phyloP scores from a whole-genome alignment of 2,888 invertebrate species.

The Nysson spinosus region DNA sequence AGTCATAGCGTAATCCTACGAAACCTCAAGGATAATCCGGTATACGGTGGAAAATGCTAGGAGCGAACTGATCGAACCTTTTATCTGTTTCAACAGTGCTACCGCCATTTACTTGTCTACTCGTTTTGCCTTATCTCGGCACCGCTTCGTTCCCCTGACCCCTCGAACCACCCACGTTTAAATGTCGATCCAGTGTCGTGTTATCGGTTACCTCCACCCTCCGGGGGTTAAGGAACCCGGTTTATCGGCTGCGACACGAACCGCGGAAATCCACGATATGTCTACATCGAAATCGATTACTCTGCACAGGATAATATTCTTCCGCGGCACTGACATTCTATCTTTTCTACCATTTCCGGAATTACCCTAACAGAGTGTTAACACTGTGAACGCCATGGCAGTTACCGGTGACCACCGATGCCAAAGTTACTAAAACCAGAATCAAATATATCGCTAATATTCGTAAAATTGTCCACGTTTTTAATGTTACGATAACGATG shows the following conservation, averaged over 20 bases:
- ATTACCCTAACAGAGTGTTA: no score
- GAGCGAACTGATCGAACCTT: slow-evolving; percentile 53
- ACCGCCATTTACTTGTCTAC: slow-evolving; percentile 54
- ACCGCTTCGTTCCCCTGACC: slow-evolving; percentile 46
- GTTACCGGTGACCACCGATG: no score
- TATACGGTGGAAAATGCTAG: slow-evolving; percentile 27
- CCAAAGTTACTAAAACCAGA: no score
- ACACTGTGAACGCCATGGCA: no score
- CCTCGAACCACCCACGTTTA: slow-evolving; percentile 49
- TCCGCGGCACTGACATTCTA: no score
- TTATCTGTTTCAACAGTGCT: slow-evolving; percentile 51
- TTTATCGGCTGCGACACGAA: slow-evolving; percentile 52
- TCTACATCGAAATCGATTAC: slow-evolving; percentile 52
- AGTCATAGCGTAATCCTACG: slow-evolving; percentile 52
- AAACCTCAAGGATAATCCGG: slow-evolving; percentile 61
- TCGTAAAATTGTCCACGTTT: no score
- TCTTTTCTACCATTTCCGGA: slow-evolving; percentile 4
- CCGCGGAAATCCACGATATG: slow-evolving; percentile 52
- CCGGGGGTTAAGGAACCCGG: slow-evolving; percentile 2
- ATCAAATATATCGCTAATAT: no score
- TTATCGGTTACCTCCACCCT: slow-evolving; percentile 37
- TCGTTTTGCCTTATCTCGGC: slow-evolving; percentile 48
- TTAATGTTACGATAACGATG: no score
- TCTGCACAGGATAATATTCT: slow-evolving; percentile 54
- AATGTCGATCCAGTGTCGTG: slow-evolving; percentile 56